These are phyloP conservation scores for Chlorodrepanis virens DNA, from an alignment of 2,113 vertebrate species.

Conservation along the genomic window DNA sequence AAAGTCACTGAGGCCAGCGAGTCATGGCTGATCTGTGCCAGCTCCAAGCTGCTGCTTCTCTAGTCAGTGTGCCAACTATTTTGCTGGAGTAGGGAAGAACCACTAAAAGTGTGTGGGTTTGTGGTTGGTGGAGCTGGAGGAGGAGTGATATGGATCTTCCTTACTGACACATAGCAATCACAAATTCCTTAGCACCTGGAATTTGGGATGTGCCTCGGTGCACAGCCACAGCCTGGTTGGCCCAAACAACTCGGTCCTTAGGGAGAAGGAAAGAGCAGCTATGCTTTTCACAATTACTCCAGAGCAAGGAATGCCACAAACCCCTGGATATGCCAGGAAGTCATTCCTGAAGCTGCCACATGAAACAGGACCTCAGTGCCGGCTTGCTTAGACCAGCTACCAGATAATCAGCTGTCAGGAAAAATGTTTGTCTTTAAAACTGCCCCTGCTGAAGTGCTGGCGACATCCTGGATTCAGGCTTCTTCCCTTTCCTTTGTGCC, in stretches of 20 bases:
- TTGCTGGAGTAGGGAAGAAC: neutral
- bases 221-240: neutral
- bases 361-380: neutral
- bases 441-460: neutral
- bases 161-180: neutral
- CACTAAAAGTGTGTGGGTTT: rapidly evolving
- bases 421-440: rapidly evolving
- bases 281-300: neutral
- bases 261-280: neutral
- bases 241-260: neutral
- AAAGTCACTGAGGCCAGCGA: neutral
- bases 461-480: rapidly evolving
- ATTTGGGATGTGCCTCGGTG: neutral
- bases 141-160: rapidly evolving
- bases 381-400: neutral
- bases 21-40: conserved; percentile 1
- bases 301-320: neutral
- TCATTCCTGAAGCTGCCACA: neutral
- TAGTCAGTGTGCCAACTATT: neutral
- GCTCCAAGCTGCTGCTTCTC: neutral
- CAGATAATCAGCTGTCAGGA: neutral
- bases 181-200: neutral
- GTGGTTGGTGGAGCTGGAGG: neutral
- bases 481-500: no score
- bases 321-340: neutral